Evolutionary conservation across 2,113 vertebrate species (phyloP).

Genomic region (Hyaena hyaena): DNA sequence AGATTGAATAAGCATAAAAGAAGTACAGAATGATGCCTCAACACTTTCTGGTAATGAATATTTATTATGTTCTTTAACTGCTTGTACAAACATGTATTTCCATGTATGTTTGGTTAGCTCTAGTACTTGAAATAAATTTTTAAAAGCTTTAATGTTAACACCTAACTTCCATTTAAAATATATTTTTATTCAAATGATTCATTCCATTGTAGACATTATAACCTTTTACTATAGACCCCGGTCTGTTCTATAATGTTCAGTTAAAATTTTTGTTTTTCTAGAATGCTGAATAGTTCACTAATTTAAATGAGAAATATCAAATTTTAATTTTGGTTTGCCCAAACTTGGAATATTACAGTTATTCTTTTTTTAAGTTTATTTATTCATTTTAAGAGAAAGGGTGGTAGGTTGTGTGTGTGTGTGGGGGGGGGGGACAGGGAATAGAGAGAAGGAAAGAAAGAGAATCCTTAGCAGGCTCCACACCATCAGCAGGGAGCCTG

Average conservation of each 20-base stretch:
- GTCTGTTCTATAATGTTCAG: conserved; percentile 61
- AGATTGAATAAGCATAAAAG: conserved; percentile 56
- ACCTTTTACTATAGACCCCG: conserved; percentile 1
- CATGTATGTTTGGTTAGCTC: conserved; percentile 13
- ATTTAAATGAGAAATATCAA: conserved; percentile 60
- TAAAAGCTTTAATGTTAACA: conserved; percentile 57
- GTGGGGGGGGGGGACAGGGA: no score
- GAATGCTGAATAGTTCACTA: conserved; percentile 56
- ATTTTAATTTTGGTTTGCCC: conserved; percentile 56
- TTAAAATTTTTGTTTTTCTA: conserved; percentile 64
- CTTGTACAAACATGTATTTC: conserved; percentile 58
- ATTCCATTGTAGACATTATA: conserved; percentile 66
- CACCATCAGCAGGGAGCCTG: no score
- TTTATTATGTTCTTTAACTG: conserved; percentile 60
- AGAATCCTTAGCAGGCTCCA: no score
- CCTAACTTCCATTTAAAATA: conserved; percentile 14
- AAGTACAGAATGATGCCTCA: conserved; percentile 38
- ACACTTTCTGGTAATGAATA: conserved; percentile 60
- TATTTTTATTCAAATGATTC: conserved; percentile 66
- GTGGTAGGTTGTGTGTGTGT: no score
- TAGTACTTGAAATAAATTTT: conserved; percentile 34
- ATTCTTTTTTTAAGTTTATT: no score
- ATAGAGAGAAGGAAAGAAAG: no score
- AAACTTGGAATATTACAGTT: conserved; percentile 25
- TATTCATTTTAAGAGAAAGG: no score